phyloP scores from a whole-genome alignment of 2,797 vertebrate species.

The Cynopterus sphinx region DNA sequence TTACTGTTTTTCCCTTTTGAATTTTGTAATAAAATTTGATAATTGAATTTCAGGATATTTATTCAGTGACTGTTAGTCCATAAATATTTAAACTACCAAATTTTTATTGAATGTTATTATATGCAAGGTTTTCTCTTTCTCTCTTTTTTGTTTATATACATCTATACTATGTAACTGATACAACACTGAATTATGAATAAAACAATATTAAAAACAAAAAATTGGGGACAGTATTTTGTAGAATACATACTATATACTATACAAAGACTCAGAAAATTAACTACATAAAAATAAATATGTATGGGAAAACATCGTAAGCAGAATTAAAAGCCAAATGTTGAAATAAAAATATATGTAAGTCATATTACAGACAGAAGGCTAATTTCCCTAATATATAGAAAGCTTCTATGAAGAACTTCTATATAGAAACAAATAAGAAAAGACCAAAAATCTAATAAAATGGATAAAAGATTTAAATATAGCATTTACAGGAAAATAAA shows the following conservation, averaged over 20 bases:
- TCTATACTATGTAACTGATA: not conserved
- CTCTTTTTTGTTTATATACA: not conserved
- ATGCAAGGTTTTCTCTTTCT: not conserved
- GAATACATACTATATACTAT: not conserved
- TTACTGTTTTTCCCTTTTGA: not conserved
- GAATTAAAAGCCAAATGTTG: constrained; percentile 10
- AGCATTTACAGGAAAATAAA: not conserved
- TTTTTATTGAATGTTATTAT: not conserved
- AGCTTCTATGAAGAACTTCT: too few species aligned
- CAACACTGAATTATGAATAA: not conserved
- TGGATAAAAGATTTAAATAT: not conserved
- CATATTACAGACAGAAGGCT: not conserved
- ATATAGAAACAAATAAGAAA: not conserved
- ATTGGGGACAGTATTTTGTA: not conserved
- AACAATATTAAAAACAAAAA: not conserved
- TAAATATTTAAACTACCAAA: not conserved
- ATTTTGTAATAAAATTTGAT: not conserved
- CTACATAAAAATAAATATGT: not conserved
- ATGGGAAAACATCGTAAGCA: not conserved
- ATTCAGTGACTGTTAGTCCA: not conserved
- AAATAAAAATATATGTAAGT: not conserved
- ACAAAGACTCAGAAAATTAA: constrained; percentile 8
- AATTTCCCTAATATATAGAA: not conserved
- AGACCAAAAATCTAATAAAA: not conserved
- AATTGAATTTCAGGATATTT: not conserved